phyloP scores from a whole-genome alignment of 2,113 vertebrate genomes.

The Amphilophus citrinellus region DNA sequence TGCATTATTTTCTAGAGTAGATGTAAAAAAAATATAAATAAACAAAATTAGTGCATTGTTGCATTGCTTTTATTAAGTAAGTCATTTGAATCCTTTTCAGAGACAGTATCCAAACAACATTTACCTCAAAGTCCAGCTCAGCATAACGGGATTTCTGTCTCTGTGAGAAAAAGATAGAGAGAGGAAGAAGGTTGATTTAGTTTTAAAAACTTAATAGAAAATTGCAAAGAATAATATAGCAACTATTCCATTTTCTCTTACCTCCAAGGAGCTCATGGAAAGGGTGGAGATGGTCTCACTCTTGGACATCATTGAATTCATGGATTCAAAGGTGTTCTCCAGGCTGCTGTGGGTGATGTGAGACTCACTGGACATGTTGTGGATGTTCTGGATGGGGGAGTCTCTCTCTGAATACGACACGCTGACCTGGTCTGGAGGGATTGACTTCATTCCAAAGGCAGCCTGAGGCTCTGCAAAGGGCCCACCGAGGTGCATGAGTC shows the following conservation, averaged over 20 bases:
- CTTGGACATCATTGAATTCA: conserved; percentile 93
- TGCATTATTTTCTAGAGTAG: conserved; percentile 96
- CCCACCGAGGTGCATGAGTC: conserved; percentile 94
- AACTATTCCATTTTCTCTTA: conserved; percentile 68
- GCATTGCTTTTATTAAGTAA: not conserved
- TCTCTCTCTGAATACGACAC: conserved; percentile 86
- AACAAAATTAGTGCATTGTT: not conserved
- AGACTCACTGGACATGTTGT: conserved; percentile 89
- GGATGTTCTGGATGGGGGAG: conserved; percentile 87
- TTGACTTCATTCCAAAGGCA: conserved; percentile 86
- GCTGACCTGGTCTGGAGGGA: conserved; percentile 86
- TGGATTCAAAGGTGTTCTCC: conserved; percentile 90
- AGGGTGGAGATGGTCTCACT: conserved; percentile 93
- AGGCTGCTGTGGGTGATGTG: conserved; percentile 90
- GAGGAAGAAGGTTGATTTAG: conserved; percentile 44
- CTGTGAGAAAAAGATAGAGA: conserved; percentile 73
- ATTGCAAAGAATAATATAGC: not conserved
- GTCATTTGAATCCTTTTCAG: not conserved
- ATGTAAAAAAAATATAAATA: conserved; percentile 4
- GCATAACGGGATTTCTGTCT: conserved; percentile 97
- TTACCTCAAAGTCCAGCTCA: conserved; percentile 98
- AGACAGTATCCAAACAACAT: conserved; percentile 30
- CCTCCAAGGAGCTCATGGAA: conserved; percentile 98
- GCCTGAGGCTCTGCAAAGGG: conserved; percentile 85
- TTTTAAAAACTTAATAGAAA: conserved; percentile 29